A percentile compares a stretch with the other conserved stretches of the same genome.
These are phyloP conservation scores for Lophochroa leadbeateri DNA, from an alignment of 2,113 vertebrate species.

Conservation along the genomic window DNA sequence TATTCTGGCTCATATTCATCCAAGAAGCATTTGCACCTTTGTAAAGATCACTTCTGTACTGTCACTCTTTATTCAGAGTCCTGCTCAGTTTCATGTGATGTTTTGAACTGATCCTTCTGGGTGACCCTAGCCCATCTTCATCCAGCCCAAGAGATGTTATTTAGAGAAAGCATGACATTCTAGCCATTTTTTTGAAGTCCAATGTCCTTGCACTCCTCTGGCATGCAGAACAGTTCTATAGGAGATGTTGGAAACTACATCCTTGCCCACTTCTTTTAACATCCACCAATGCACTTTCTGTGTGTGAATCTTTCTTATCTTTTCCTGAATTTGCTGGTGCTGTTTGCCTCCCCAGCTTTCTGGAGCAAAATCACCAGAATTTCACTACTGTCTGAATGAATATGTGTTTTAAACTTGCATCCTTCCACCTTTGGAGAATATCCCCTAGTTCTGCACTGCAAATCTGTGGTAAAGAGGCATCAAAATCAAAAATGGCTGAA, in stretches of 20 bases:
- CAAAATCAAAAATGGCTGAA: background rate
- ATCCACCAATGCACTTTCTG: background rate
- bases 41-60: background rate
- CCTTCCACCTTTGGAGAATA: background rate
- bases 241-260: background rate
- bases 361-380: background rate
- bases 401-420: background rate
- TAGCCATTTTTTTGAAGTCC: background rate
- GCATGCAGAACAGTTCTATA: background rate
- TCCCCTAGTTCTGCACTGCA: background rate
- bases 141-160: background rate
- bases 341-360: background rate
- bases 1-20: background rate
- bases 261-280: background rate
- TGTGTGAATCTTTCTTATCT: background rate
- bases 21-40: background rate
- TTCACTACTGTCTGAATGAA: background rate
- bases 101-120: background rate
- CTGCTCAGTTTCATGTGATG: background rate
- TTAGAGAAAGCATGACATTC: background rate
- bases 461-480: background rate
- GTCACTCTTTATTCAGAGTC: background rate
- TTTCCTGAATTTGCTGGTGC: background rate
- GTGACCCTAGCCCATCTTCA: background rate
- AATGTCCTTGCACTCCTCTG: background rate